phyloP scores from a whole-genome alignment of 2,888 invertebrate species.

The Drosophila barbarae region DNA sequence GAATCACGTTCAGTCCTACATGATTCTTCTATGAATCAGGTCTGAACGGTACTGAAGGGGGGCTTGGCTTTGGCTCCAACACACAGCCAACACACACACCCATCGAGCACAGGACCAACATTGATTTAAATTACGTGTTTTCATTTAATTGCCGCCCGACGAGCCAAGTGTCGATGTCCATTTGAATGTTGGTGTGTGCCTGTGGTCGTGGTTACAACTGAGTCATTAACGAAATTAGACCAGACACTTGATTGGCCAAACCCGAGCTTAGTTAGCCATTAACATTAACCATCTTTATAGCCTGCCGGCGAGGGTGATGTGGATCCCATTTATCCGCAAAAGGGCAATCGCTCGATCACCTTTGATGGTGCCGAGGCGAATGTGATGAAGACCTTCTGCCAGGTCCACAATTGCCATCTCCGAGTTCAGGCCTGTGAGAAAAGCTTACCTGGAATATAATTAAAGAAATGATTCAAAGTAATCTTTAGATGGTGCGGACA shows the following conservation, averaged over 20 bases:
- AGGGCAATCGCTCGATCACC: constrained; percentile 58
- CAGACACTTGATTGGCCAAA: constrained; percentile 58
- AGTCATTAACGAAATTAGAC: constrained; percentile 68
- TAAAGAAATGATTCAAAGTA: too few relatives aligned
- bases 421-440: constrained; percentile 75
- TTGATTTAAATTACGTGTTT: constrained; percentile 75
- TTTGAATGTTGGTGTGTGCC: constrained; percentile 28
- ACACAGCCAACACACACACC: constrained; percentile 26
- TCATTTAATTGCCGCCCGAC: constrained; percentile 68
- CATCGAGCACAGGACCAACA: constrained; percentile 53
- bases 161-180: constrained; percentile 63
- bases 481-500: constrained; percentile 72
- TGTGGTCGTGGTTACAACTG: constrained; percentile 50
- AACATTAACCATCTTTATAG: constrained; percentile 47
- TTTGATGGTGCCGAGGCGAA: constrained; percentile 76
- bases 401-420: constrained; percentile 73
- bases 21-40: too few relatives aligned
- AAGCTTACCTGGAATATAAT: background rate
- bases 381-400: constrained; percentile 74
- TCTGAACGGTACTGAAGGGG: too few relatives aligned
- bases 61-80: constrained; percentile 66
- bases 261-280: constrained; percentile 57
- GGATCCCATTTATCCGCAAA: constrained; percentile 67
- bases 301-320: constrained; percentile 71
- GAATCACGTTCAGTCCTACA: too few relatives aligned